Conservation (phyloP, 2,888 invertebrate species). For the Tholera decimalis region DNA sequence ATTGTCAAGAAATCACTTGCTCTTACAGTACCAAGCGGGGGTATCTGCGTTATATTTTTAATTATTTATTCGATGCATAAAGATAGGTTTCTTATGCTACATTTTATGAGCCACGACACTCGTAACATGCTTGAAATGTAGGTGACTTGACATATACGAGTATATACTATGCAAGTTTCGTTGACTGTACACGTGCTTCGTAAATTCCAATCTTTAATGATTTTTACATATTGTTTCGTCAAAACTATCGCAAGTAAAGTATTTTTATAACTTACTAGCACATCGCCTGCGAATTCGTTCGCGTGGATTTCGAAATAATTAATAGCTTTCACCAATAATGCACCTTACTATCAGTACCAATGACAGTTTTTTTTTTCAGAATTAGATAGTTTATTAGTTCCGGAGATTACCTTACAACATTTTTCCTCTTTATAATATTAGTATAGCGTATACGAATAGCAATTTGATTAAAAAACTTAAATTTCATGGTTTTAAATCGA, state of each 20-base stretch:
- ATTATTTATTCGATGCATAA: too few relatives aligned
- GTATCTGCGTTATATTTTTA: neutral
- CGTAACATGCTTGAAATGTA: neutral
- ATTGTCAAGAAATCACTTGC: neutral
- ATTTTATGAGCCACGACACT: neutral
- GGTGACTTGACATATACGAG: neutral
- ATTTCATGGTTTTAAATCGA: constrained; percentile 33
- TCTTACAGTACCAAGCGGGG: neutral
- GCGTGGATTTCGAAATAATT: too few relatives aligned
- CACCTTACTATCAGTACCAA: too few relatives aligned
- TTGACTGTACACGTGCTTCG: constrained; percentile 5
- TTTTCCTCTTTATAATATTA: too few relatives aligned
- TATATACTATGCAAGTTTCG: neutral
- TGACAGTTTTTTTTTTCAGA: too few relatives aligned
- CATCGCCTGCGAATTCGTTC: too few relatives aligned
- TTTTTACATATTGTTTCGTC: constrained; percentile 18
- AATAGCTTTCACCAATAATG: too few relatives aligned
- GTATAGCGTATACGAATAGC: constrained; percentile 20
- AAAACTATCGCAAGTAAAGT: neutral
- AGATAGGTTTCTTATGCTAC: neutral
- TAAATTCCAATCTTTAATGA: constrained; percentile 26
- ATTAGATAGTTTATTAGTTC: too few relatives aligned
- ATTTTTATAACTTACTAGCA: too few relatives aligned
- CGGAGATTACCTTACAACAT: too few relatives aligned
- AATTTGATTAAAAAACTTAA: constrained; percentile 37